These are phyloP conservation scores for Chlorodrepanis virens DNA, from an alignment of 2,113 vertebrate genomes.

Conservation along the genomic window DNA sequence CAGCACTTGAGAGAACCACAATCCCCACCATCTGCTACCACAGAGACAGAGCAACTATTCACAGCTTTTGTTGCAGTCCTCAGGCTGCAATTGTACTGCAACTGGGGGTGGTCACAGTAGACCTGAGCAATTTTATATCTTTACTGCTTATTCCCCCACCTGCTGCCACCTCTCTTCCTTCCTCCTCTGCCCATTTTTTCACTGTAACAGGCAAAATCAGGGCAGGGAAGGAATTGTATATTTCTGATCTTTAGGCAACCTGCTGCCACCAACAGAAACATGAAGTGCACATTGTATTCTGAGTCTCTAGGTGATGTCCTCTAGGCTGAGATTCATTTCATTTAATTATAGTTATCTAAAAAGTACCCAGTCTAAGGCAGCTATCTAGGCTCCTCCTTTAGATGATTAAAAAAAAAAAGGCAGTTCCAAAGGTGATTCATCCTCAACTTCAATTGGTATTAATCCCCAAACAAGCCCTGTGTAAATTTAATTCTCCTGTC, in stretches of 20 bases:
- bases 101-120: slow-evolving; percentile 53
- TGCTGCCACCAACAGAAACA: slow-evolving; percentile 28
- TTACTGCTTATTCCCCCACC: slow-evolving; percentile 26
- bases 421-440: neutral
- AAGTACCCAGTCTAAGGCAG: neutral
- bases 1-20: slow-evolving; percentile 51
- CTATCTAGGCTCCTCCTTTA: slow-evolving; percentile 1
- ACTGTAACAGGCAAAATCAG: slow-evolving; percentile 46
- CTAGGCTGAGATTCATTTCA: slow-evolving; percentile 21
- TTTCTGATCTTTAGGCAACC: slow-evolving; percentile 14
- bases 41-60: slow-evolving; percentile 56
- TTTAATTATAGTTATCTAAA: slow-evolving; percentile 44
- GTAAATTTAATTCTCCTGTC: neutral
- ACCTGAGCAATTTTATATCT: slow-evolving; percentile 48
- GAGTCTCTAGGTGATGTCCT: neutral
- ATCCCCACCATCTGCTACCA: slow-evolving; percentile 53
- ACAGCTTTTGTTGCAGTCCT: slow-evolving; percentile 61
- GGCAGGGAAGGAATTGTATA: neutral
- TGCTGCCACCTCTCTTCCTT: neutral
- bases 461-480: neutral
- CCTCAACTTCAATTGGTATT: neutral
- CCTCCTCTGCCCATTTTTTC: slow-evolving; percentile 32
- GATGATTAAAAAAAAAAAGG: neutral
- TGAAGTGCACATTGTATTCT: slow-evolving; percentile 14
- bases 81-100: slow-evolving; percentile 52